These are phyloP conservation scores for Rhagophthalmus giganteus DNA, from an alignment of 2,888 invertebrate species.

Conservation along the genomic window DNA sequence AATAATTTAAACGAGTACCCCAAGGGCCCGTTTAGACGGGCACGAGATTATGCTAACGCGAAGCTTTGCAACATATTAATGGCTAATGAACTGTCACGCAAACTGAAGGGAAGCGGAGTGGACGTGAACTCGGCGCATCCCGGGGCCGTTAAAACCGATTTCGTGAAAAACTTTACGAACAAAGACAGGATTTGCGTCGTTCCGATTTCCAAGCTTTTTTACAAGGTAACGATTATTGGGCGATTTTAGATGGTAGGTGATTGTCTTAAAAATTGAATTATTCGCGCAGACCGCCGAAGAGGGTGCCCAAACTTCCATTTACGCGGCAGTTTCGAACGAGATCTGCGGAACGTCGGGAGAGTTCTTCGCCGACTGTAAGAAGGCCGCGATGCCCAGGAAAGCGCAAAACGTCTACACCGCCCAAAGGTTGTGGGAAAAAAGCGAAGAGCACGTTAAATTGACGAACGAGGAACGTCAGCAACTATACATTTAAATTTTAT, in stretches of 20 bases:
- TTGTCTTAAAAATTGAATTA: neutral
- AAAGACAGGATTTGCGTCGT: neutral
- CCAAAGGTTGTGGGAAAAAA: conserved; percentile 3
- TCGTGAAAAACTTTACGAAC: conserved; percentile 37
- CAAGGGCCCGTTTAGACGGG: neutral
- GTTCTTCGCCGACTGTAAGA: conserved; percentile 3
- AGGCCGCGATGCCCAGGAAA: neutral
- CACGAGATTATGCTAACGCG: conserved; percentile 44
- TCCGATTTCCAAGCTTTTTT: neutral
- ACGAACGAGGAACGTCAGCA: conserved; percentile 3
- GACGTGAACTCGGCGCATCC: conserved; percentile 52
- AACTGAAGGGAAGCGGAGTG: conserved; percentile 44
- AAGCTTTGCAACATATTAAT: conserved; percentile 50
- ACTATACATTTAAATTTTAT: neutral
- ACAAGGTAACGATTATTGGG: neutral
- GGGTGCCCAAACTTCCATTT: conserved; percentile 9
- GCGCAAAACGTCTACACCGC: conserved; percentile 1
- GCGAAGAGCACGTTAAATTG: conserved; percentile 5
- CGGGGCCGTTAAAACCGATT: conserved; percentile 46
- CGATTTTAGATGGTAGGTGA: neutral
- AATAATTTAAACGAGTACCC: conserved; percentile 33
- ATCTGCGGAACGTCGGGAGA: conserved; percentile 1
- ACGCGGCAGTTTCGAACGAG: conserved; percentile 4
- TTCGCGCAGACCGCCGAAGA: conserved; percentile 1
- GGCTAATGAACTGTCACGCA: conserved; percentile 48